phyloP scores from a whole-genome alignment of 2,113 vertebrate genomes.

The Stegostoma tigrinum region DNA sequence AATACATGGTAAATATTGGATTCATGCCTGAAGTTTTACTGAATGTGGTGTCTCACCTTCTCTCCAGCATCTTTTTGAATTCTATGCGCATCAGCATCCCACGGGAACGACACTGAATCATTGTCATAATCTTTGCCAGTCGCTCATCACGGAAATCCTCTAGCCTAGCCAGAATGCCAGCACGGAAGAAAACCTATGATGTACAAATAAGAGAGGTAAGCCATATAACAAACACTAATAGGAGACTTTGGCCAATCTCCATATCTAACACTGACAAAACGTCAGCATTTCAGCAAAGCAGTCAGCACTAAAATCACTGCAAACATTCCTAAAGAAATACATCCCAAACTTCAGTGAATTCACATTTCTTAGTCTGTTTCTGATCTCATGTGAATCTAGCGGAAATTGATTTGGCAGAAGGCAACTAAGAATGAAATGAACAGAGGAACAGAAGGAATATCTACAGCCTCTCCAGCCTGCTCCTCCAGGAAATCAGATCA shows the following conservation, averaged over 20 bases:
- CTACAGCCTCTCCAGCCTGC: background rate
- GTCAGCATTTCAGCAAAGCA: background rate
- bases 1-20: background rate
- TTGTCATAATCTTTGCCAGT: slow-evolving; percentile 55
- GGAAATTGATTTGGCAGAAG: background rate
- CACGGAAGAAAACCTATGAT: slow-evolving; percentile 56
- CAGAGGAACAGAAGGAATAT: background rate
- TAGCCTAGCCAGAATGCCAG: slow-evolving; percentile 53
- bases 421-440: background rate
- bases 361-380: background rate
- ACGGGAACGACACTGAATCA: slow-evolving; percentile 48
- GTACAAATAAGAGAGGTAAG: background rate
- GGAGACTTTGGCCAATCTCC: background rate
- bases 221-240: background rate
- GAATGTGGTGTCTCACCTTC: slow-evolving; percentile 44
- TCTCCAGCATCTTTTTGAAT: slow-evolving; percentile 53
- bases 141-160: slow-evolving; percentile 56
- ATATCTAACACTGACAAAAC: background rate
- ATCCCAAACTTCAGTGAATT: background rate
- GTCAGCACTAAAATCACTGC: background rate
- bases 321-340: background rate
- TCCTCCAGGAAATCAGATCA: background rate
- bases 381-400: background rate
- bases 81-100: slow-evolving; percentile 59
- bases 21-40: background rate